These are phyloP conservation scores for Conopomorpha cramerella DNA, from an alignment of 1,140 invertebrate species.

Conservation along the genomic window DNA sequence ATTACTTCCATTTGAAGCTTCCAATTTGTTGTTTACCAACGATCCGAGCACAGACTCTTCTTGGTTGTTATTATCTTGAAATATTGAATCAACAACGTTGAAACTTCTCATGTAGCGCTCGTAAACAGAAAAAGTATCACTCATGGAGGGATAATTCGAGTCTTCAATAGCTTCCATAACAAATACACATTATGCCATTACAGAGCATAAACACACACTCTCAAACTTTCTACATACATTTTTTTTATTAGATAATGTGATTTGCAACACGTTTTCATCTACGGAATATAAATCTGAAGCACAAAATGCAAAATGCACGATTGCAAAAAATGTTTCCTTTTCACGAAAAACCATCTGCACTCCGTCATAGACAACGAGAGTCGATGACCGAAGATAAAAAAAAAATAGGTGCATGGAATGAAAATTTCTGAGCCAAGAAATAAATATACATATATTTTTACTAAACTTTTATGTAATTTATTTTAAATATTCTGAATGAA, in stretches of 20 bases:
- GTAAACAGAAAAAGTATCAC: conserved; percentile 47
- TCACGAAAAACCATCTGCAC: too few species aligned
- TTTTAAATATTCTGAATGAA: too few species aligned
- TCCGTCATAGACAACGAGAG: too few species aligned
- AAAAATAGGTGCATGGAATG: too few species aligned
- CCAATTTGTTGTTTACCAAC: conserved; percentile 21
- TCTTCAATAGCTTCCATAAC: conserved; percentile 49
- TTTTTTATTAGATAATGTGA: not conserved
- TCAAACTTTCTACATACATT: not conserved
- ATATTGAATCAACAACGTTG: conserved; percentile 32
- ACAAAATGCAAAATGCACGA: too few species aligned
- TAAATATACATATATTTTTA: too few species aligned
- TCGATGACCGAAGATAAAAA: too few species aligned
- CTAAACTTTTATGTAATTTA: too few species aligned
- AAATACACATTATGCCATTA: conserved; percentile 15
- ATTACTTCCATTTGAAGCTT: conserved; percentile 32
- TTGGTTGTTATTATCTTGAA: conserved; percentile 16
- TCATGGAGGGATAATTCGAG: conserved; percentile 43
- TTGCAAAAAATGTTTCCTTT: too few species aligned
- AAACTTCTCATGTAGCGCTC: conserved; percentile 50
- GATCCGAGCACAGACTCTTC: conserved; percentile 11
- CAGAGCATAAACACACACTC: not conserved
- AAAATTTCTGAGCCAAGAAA: too few species aligned
- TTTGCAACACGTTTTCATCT: too few species aligned
- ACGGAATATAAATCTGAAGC: too few species aligned